Base-by-base conservation (phyloP, 2,113 vertebrate species). In the Muntiacus muntjak region DNA sequence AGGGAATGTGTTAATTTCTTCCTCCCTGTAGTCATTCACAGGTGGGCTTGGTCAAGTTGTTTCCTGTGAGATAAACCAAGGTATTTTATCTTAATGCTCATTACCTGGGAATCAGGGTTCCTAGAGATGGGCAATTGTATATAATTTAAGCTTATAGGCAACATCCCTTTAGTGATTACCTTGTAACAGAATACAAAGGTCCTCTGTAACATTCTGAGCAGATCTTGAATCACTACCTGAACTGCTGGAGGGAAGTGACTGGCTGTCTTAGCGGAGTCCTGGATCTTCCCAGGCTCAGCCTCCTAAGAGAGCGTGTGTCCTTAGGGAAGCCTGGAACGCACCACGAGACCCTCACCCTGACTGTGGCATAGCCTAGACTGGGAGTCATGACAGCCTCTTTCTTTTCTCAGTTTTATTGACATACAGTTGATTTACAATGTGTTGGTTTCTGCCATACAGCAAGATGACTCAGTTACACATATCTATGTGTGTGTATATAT, bases 271-370 rank as follows among this genome's bases (percentile, higher is more conserved):
- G 47, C 13, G 1, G 78, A 40, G 8, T 25, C 23, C 58, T 11
- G 25, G 17, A 9, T 45, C 54, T 21, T 28, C 21, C 62, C 0
- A 3, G 82, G 28, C 5, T 30, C 12, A 19, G 33, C 54, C 78
- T 40, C 6, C 87, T 14, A 5, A 30, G 26, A 52, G 13, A 50
- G 28, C 13, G 3, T 0, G 17, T 21, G 30, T 9, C 3, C 19
- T 6, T 1, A 2, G 25, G 7, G 21, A 28, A 28, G 21, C 67
- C 12, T 30, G 9, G 55, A 55, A 14, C 0, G 7, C 3, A 2
- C 52, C 7, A 0, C 16, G 14, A 55, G 50, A 26, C 54, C 60
- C 28, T 89, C 3, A 17, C 14, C 58, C 21, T 55, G 74, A 13
- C 15, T 4, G 2, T 13, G 43, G 62, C 40, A 28, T 52, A 64